Conservation (phyloP, 2,113 vertebrate species). For the Pseudopipra pipra region DNA sequence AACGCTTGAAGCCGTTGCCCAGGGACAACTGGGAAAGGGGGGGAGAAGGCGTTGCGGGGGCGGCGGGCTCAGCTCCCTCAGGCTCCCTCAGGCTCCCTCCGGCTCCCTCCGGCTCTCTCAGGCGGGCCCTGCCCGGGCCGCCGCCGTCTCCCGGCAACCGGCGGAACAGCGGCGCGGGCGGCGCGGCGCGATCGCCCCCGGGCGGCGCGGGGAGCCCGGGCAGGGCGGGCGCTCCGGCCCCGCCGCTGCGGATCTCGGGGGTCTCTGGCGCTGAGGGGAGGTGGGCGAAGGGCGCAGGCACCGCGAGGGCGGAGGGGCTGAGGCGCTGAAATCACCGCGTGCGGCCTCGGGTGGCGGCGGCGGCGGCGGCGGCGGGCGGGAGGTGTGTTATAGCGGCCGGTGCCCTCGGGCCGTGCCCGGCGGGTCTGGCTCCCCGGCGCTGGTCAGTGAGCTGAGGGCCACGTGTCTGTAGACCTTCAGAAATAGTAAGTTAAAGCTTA, state of each 20-base stretch:
- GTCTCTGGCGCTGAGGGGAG: not conserved
- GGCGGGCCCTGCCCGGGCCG: not conserved
- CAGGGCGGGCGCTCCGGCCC: not conserved
- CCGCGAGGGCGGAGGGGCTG: not conserved
- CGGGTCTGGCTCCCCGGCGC: not conserved
- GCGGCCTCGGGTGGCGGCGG: not conserved
- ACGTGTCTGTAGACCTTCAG: fast-evolving
- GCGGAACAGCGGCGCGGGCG: not conserved
- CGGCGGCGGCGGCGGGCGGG: not conserved
- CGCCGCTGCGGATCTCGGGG: not conserved
- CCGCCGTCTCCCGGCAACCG: not conserved
- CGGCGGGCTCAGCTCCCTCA: no score
- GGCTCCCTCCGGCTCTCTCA: no score
- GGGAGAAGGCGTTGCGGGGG: fast-evolving
- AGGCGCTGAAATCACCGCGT: not conserved
- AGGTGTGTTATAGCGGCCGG: not conserved
- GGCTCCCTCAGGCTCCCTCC: fast-evolving
- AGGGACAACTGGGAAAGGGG: fast-evolving
- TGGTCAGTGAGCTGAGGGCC: fast-evolving
- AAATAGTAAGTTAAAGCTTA: not conserved
- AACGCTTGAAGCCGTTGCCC: not conserved
- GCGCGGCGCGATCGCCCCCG: not conserved
- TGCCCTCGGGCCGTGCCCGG: not conserved
- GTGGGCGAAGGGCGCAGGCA: not conserved
- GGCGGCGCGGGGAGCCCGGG: not conserved